Evolutionary conservation across 2,797 vertebrate genomes (phyloP), one percentile per base, ranked within the genome.

Genomic region (Oreortyx pictus): DNA sequence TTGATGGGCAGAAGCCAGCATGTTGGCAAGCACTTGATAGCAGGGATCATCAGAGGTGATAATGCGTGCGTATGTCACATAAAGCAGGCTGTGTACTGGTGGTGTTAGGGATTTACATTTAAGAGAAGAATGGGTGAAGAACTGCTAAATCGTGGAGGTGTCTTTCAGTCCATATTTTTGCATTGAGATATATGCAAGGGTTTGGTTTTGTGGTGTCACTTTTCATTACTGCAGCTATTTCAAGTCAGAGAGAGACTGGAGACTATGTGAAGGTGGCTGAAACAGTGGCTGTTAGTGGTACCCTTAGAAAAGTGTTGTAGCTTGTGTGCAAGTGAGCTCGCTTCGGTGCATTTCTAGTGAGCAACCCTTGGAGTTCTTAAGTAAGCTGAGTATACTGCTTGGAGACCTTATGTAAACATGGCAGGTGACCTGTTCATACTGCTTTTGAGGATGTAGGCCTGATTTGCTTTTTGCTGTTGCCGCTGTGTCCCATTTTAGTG

Each of bases 81-180:
- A 78, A 89, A 87, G 64, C 85, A 88, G 89, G 59, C 74, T 64
- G 57, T 59, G 35, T 93, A 27, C 44, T 50, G 91, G 43, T 59
- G 56, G 24, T 87, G 82, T 94, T 76, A 83, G 37, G 75, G 35
- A 59, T 52, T 41, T 24, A 19, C 44, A 20, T 61, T 88, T 60
- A 67, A 81, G 75, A 92, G 79, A 66, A 88, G 80, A 88, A 88
- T 88, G 44, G 78, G 60, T 82, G 73, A 93, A 67, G 11, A 74
- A 83, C 76, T 54, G 73, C 52, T 49, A 41, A 65, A 43, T 35
- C 82, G 59, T 60, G 73, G 77, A 46, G 61, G 61, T 78, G n/a
- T 77, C 68, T 76, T 86, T 85, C 1, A 19, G 4, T 83, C 68
- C 65, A 65, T 33, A 5, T 46, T 87, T 93, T 67, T 95, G 44